Conservation (phyloP, 2,797 vertebrate species). For the Mormyrops attenuatus region DNA sequence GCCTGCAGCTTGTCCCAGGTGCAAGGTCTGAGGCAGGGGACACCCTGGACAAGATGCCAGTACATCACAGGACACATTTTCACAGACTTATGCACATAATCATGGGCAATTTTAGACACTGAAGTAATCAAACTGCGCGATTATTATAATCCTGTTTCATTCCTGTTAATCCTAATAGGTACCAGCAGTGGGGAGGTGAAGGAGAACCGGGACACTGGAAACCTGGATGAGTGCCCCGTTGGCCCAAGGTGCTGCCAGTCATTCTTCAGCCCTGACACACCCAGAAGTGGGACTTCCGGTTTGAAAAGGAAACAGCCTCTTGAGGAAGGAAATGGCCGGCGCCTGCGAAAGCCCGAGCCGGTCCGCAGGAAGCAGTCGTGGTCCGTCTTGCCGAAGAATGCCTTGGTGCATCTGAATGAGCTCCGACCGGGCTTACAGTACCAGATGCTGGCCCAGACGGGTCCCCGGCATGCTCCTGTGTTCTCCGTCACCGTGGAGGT, state of each 20-base stretch:
- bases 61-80: background rate
- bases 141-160: conserved; percentile 2
- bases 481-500: conserved; percentile 74
- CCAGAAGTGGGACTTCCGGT: conserved; percentile 47
- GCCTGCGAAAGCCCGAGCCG: conserved; percentile 59
- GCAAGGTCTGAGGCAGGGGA: background rate
- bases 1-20: background rate
- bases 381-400: conserved; percentile 69
- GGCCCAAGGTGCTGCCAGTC: conserved; percentile 32
- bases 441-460: conserved; percentile 69
- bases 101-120: background rate
- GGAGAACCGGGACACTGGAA: conserved; percentile 67
- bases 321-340: conserved; percentile 63
- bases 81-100: background rate
- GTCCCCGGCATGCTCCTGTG: conserved; percentile 68
- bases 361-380: conserved; percentile 67
- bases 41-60: background rate
- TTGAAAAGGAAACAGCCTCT: conserved; percentile 67
- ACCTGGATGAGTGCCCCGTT: conserved; percentile 57
- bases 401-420: conserved; percentile 73
- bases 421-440: conserved; percentile 72
- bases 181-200: conserved; percentile 74
- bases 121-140: background rate
- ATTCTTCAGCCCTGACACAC: conserved; percentile 38
- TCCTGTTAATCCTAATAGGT: conserved; percentile 47